A percentile compares a stretch with the other conserved stretches of the same genome.
Conservation (phyloP, 1,140 invertebrate genomes). For the Conus ventricosus region DNA sequence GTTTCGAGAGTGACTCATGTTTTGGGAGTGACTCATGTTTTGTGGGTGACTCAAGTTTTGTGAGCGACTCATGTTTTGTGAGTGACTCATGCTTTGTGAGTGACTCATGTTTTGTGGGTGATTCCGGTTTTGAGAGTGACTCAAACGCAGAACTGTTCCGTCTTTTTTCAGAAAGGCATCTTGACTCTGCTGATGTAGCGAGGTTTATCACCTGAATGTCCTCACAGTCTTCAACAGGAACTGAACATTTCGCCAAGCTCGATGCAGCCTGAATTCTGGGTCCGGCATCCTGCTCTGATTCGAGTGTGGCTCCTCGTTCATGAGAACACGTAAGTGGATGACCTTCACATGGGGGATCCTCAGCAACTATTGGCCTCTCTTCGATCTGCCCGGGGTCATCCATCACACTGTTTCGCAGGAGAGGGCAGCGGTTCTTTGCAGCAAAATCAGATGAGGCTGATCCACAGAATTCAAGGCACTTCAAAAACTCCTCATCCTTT, state of each 20-base stretch:
- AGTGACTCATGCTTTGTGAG: background rate
- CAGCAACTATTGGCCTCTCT: too few species aligned
- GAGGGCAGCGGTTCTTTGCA: background rate
- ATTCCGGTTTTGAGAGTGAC: background rate
- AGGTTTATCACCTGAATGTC: background rate
- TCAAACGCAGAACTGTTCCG: background rate
- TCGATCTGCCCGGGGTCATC: background rate
- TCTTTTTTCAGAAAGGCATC: background rate
- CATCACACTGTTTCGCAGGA: background rate
- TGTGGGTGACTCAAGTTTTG: background rate
- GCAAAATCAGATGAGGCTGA: background rate
- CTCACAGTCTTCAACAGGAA: background rate
- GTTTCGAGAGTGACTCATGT: background rate
- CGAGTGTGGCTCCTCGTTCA: too few species aligned
- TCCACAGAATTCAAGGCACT: background rate
- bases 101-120: background rate
- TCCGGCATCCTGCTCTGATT: too few species aligned
- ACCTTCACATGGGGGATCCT: too few species aligned
- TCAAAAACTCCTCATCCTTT: background rate
- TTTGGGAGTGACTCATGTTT: background rate
- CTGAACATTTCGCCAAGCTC: background rate
- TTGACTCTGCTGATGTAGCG: background rate
- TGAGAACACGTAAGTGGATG: too few species aligned
- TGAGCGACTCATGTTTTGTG: background rate
- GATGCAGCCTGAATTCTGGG: too few species aligned